Evolutionary conservation across 2,797 vertebrate species (phyloP).

Genomic region (Halcyon badia): DNA sequence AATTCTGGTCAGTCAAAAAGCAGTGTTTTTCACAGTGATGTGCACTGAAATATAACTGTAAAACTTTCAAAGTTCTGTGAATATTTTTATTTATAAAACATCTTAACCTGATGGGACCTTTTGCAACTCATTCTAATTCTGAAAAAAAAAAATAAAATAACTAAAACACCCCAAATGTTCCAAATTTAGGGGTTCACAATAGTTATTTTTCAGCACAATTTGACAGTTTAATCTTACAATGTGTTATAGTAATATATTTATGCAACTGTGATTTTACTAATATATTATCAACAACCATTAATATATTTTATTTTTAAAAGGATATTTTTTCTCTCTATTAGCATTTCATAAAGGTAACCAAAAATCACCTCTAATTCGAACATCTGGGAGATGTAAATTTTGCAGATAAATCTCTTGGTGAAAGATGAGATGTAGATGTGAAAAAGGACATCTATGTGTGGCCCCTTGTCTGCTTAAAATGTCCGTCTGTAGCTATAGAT

Average conservation of each 20-base stretch:
- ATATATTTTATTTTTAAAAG: background rate
- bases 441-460: background rate
- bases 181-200: background rate
- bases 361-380: background rate
- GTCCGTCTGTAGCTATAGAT: background rate
- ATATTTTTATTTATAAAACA: background rate
- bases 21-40: background rate
- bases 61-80: background rate
- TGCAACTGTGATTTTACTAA: background rate
- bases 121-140: accelerated
- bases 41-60: background rate
- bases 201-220: background rate
- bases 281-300: background rate
- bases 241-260: accelerated
- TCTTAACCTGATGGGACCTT: accelerated
- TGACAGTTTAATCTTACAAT: background rate
- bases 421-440: background rate
- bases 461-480: background rate
- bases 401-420: background rate
- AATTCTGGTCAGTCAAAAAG: background rate
- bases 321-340: background rate
- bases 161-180: background rate
- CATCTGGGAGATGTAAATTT: background rate
- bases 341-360: background rate
- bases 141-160: background rate